Base-by-base conservation (phyloP, 37 sponge, comb jelly and placozoan species). In the Beroe ovata region DNA sequence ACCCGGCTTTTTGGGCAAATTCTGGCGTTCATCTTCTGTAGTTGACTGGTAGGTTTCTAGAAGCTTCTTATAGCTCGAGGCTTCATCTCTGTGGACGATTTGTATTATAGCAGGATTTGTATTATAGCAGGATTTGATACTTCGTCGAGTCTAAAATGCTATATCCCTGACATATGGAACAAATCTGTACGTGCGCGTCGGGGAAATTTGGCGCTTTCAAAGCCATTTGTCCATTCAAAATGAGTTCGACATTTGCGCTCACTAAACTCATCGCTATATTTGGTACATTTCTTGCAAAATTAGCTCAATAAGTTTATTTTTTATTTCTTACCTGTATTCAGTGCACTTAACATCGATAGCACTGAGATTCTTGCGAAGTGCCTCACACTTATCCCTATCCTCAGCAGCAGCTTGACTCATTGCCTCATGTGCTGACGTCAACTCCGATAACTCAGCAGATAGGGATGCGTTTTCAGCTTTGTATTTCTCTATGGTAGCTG, bases 21-120 rank as follows among this genome's bases (percentile, higher is more conserved):
- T 25, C 30, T 66, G 69, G 11, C 69, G 25, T 8, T 66, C 69
- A 1, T 33, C 69, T 37, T 66, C 69, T 1, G 2, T 33, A 33
- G 69, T 32, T 8, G 69, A 34, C 36, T 66, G 69, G 69, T 66
- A 66, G 69, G 69, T 66, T 1, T 66, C 69, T 4, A 66, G 69
- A 25, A 66, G 30, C 35, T 66, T 66, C 36, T 30, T 66, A 37
- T 30, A 66, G 36, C 69, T 66, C 8, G 69, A 25, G 14, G 69
- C 69, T 47, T 33, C 69, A 26, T 33, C 33, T 37, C 69, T 66
- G 69, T n/a, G n/a, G n/a, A n/a, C n/a, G n/a, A n/a, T n/a, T n/a
- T n/a, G n/a, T n/a, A n/a, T n/a, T n/a, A n/a, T n/a, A n/a, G n/a
- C n/a, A n/a, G n/a, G n/a, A n/a, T n/a, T n/a, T n/a, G n/a, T n/a